Conservation (phyloP, 2,888 invertebrate species). For the Mesochorus sp. region DNA sequence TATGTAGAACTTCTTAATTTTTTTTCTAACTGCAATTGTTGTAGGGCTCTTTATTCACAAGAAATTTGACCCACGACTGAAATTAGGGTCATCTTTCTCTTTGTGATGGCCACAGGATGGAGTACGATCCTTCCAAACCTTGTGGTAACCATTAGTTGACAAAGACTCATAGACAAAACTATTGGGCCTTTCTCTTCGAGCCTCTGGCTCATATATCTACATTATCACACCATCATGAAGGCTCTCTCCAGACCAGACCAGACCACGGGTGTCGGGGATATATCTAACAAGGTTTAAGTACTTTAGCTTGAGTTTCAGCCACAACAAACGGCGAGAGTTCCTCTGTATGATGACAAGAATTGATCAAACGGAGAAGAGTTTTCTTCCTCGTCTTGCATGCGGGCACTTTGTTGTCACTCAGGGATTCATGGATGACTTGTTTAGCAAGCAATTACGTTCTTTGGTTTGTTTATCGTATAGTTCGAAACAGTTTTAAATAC, state of each 20-base stretch:
- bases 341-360: slow-evolving; percentile 30
- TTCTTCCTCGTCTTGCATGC: slow-evolving; percentile 2
- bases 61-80: too few species aligned
- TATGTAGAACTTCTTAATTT: too few species aligned
- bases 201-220: slow-evolving; percentile 1
- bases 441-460: too few species aligned
- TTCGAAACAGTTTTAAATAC: too few species aligned
- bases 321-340: slow-evolving; percentile 38
- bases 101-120: neutral
- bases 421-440: too few species aligned
- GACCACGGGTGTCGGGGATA: slow-evolving; percentile 27
- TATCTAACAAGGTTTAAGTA: slow-evolving; percentile 56
- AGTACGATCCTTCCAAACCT: slow-evolving; percentile 20
- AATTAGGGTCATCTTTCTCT: slow-evolving; percentile 1
- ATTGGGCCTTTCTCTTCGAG: slow-evolving; percentile 48
- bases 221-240: slow-evolving; percentile 32
- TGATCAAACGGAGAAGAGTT: neutral
- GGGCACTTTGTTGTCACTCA: neutral
- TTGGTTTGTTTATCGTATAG: too few species aligned
- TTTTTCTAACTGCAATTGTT: too few species aligned
- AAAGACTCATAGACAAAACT: slow-evolving; percentile 17
- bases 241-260: slow-evolving; percentile 22
- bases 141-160: slow-evolving; percentile 21
- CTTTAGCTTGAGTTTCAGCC: slow-evolving; percentile 50
- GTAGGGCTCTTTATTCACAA: too few species aligned